These are phyloP conservation scores for Lysiphlebus fabarum DNA, from an alignment of 1,140 invertebrate species.

Conservation along the genomic window DNA sequence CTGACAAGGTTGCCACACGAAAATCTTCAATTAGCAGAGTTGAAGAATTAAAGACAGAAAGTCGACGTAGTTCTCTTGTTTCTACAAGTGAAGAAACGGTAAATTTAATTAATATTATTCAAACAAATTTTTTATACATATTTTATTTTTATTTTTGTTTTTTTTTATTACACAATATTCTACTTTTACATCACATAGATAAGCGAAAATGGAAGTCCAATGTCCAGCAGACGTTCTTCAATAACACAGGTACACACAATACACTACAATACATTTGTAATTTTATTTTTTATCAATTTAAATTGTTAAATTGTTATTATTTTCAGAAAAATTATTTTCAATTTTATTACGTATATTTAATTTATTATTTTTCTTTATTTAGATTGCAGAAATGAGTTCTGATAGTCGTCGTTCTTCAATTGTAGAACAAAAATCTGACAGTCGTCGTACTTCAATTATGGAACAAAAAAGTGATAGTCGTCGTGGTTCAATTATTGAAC, in stretches of 20 bases:
- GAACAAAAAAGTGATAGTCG: constrained; percentile 36
- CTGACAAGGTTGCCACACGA: constrained; percentile 38
- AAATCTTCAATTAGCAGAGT: constrained; percentile 48
- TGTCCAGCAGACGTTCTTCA: constrained; percentile 42
- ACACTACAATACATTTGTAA: background rate
- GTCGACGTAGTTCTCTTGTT: constrained; percentile 48
- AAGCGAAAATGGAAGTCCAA: constrained; percentile 33
- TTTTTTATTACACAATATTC: constrained; percentile 15
- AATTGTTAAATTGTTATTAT: constrained; percentile 10
- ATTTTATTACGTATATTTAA: background rate
- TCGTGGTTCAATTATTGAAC: too few species aligned
- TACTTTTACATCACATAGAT: constrained; percentile 29
- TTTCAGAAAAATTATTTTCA: constrained; percentile 8
- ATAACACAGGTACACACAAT: constrained; percentile 39
- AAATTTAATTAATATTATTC: background rate
- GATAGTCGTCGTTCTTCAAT: constrained; percentile 39
- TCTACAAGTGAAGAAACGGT: constrained; percentile 47
- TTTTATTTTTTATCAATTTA: background rate
- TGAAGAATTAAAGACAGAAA: constrained; percentile 48
- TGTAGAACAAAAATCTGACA: constrained; percentile 44
- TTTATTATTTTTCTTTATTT: constrained; percentile 16
- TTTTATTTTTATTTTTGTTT: constrained; percentile 21
- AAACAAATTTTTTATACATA: constrained; percentile 13
- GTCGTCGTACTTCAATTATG: constrained; percentile 61
- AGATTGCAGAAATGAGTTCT: constrained; percentile 56